These are phyloP conservation scores for Xanthorhoe designata DNA, from an alignment of 2,888 invertebrate genomes.

Conservation along the genomic window DNA sequence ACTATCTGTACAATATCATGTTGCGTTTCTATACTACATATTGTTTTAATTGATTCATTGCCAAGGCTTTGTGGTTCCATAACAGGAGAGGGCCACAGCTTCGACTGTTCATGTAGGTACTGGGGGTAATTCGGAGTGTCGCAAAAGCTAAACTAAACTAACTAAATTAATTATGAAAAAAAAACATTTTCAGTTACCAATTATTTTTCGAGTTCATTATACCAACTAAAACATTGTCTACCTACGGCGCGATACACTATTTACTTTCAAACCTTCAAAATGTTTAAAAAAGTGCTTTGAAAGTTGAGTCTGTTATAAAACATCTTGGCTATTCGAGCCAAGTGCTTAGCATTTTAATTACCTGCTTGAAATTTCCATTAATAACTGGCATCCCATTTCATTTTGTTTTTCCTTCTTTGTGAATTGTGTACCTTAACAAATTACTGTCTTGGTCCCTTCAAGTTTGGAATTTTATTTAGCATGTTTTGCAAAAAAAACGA, in stretches of 20 bases:
- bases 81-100: too few species aligned
- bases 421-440: conserved; percentile 15
- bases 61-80: too few species aligned
- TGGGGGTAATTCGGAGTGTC: too few species aligned
- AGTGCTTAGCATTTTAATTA: conserved; percentile 41
- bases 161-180: too few species aligned
- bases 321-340: conserved; percentile 29
- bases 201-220: too few species aligned
- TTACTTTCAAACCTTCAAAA: conserved; percentile 7
- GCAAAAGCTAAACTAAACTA: too few species aligned
- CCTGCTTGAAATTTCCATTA: conserved; percentile 40
- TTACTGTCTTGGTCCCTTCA: not conserved
- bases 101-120: too few species aligned
- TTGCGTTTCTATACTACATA: too few species aligned
- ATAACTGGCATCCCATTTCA: conserved; percentile 35
- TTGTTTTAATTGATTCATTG: too few species aligned
- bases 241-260: not conserved
- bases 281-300: conserved; percentile 24
- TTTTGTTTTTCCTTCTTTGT: conserved; percentile 34
- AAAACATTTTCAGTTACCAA: too few species aligned
- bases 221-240: not conserved
- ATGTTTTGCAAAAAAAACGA: not conserved
- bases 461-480: not conserved
- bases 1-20: too few species aligned
- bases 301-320: conserved; percentile 28